Percentiles rank a stretch among this genome's conserved stretches.
These are phyloP conservation scores for Atractosteus spatula DNA, from an alignment of 2,113 vertebrate species.

Conservation along the genomic window DNA sequence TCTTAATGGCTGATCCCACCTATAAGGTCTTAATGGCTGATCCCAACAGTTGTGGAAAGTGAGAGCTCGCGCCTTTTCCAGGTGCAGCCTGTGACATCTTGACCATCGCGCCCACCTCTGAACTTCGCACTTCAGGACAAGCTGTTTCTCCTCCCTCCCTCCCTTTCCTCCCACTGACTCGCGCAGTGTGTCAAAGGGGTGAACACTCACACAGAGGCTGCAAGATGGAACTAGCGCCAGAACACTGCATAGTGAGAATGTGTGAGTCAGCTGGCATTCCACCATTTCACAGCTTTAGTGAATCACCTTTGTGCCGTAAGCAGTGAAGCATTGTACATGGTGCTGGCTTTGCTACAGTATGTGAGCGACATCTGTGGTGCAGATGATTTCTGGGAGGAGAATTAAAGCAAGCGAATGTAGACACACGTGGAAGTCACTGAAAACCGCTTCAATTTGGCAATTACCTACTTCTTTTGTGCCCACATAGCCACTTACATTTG, in stretches of 20 bases:
- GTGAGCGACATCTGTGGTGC: slow-evolving; percentile 2
- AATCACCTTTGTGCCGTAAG: neutral
- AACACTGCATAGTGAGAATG: slow-evolving; percentile 24
- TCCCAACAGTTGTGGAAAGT: neutral
- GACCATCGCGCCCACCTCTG: neutral
- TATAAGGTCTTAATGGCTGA: neutral
- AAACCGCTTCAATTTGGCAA: no score
- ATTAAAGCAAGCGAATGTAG: no score
- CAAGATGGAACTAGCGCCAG: slow-evolving; percentile 12
- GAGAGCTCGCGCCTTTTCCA: neutral
- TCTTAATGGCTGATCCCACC: neutral
- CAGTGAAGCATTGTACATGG: neutral
- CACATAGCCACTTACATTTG: no score
- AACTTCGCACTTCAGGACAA: slow-evolving; percentile 4
- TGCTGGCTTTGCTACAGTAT: neutral
- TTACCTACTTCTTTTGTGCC: no score
- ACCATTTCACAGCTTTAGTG: neutral
- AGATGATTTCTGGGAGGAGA: neutral
- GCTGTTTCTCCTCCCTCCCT: neutral
- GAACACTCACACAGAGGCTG: neutral
- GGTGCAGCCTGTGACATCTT: slow-evolving; percentile 1
- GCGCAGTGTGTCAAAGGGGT: neutral
- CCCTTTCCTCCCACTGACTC: neutral
- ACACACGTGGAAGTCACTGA: no score
- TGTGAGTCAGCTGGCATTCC: neutral